These are phyloP conservation scores for Erynnis tages DNA, from an alignment of 2,888 invertebrate species.

Conservation along the genomic window DNA sequence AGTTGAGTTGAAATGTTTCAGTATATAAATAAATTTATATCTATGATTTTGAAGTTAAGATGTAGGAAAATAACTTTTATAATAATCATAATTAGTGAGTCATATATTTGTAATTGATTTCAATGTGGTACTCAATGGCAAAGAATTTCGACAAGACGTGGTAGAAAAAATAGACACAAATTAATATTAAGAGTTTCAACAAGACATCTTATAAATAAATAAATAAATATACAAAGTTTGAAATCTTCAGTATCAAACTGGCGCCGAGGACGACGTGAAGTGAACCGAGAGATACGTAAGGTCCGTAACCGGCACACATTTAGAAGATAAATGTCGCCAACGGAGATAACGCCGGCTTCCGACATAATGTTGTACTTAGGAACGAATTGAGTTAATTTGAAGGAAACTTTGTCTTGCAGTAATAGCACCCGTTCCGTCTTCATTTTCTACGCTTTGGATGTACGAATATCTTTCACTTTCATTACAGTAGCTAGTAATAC, in stretches of 20 bases:
- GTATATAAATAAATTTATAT: too few species aligned
- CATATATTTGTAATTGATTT: too few species aligned
- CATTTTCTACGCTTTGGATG: background rate
- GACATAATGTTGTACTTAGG: conserved; percentile 18
- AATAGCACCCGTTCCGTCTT: background rate
- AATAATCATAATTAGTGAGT: too few species aligned
- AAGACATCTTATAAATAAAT: too few species aligned
- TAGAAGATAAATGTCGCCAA: conserved; percentile 57
- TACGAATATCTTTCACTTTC: background rate
- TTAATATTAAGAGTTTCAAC: background rate
- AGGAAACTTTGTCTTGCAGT: conserved; percentile 9
- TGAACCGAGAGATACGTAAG: conserved; percentile 35
- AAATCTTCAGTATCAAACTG: background rate
- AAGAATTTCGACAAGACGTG: too few species aligned
- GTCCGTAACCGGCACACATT: conserved; percentile 56
- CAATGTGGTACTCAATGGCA: too few species aligned
- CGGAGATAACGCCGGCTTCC: conserved; percentile 47
- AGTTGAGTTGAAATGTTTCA: too few species aligned
- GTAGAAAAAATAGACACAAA: too few species aligned
- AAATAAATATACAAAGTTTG: conserved; percentile 2
- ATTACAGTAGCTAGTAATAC: too few species aligned
- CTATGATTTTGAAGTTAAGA: too few species aligned
- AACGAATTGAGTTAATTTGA: conserved; percentile 19
- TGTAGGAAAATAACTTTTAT: too few species aligned
- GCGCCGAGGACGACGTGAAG: background rate